Conservation (phyloP, 2,113 vertebrate genomes). For the Sapayoa aenigma region DNA sequence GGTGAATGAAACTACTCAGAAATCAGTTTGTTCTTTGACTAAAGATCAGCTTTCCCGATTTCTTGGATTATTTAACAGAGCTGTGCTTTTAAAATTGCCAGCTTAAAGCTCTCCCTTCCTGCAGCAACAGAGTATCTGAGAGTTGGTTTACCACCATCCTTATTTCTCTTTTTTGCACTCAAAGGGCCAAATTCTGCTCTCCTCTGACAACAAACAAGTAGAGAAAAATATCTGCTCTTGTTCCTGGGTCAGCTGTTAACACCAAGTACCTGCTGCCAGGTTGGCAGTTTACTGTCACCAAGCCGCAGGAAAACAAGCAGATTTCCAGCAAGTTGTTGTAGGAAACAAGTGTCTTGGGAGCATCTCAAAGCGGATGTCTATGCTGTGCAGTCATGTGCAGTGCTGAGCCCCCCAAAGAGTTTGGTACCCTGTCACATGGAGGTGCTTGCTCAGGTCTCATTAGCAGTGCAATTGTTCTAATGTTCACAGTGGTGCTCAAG, state of each 20-base stretch:
- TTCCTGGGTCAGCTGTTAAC: not conserved
- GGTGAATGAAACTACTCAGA: conserved; percentile 32
- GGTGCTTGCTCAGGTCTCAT: not conserved
- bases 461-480: not conserved
- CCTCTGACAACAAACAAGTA: not conserved
- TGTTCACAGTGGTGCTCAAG: not conserved
- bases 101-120: not conserved
- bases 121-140: not conserved
- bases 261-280: not conserved
- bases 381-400: rapidly evolving
- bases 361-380: rapidly evolving
- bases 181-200: not conserved
- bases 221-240: not conserved
- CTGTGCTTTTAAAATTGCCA: not conserved
- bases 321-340: not conserved
- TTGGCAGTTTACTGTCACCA: not conserved
- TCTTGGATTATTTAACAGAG: conserved; percentile 42
- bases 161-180: not conserved
- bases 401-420: not conserved
- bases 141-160: not conserved
- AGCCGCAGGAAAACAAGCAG: not conserved
- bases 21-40: conserved; percentile 52
- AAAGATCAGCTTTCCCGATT: conserved; percentile 37
- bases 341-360: not conserved
- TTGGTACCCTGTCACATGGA: not conserved